phyloP scores from a whole-genome alignment of 2,888 invertebrate species.

The Acanthoscelides obtectus region DNA sequence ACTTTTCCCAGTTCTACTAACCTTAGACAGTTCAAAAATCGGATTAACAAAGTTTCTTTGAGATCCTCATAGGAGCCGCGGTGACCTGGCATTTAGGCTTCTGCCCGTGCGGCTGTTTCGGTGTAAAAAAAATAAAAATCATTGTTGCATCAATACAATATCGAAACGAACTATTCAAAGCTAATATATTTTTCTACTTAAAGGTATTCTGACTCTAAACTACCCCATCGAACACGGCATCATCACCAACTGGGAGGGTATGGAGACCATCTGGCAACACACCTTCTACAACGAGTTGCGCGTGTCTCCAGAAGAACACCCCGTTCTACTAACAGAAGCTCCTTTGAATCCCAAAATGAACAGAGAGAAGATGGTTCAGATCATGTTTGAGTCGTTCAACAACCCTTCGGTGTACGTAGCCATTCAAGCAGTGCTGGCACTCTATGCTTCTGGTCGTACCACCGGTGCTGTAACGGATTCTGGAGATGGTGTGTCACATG shows the following conservation, averaged over 20 bases:
- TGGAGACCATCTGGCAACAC: slow-evolving; percentile 91
- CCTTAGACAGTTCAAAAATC: too few relatives aligned
- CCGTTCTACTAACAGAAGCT: slow-evolving; percentile 83
- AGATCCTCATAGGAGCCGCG: too few relatives aligned
- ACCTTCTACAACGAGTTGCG: slow-evolving; percentile 90
- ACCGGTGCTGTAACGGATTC: slow-evolving; percentile 93
- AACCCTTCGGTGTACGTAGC: slow-evolving; percentile 92
- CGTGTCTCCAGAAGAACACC: slow-evolving; percentile 91
- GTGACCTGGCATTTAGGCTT: too few relatives aligned
- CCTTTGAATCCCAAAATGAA: slow-evolving; percentile 90
- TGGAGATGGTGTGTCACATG: slow-evolving; percentile 93
- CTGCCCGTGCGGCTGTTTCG: too few relatives aligned
- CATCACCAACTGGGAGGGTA: slow-evolving; percentile 90
- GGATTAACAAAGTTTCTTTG: too few relatives aligned
- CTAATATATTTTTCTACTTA: background rate
- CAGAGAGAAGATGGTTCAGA: slow-evolving; percentile 74
- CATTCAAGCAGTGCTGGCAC: slow-evolving; percentile 91
- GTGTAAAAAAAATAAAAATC: too few relatives aligned
- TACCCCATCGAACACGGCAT: slow-evolving; percentile 88
- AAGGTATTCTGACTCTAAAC: slow-evolving; percentile 76
- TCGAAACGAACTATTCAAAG: too few relatives aligned
- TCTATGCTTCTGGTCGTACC: slow-evolving; percentile 94
- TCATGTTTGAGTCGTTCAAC: slow-evolving; percentile 69
- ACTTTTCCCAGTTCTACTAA: too few relatives aligned
- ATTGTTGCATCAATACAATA: too few relatives aligned